Evolutionary conservation across 1,140 invertebrate species (phyloP), one percentile per base, ranked within the genome.

Genomic region (Schlechtendalia chinensis): DNA sequence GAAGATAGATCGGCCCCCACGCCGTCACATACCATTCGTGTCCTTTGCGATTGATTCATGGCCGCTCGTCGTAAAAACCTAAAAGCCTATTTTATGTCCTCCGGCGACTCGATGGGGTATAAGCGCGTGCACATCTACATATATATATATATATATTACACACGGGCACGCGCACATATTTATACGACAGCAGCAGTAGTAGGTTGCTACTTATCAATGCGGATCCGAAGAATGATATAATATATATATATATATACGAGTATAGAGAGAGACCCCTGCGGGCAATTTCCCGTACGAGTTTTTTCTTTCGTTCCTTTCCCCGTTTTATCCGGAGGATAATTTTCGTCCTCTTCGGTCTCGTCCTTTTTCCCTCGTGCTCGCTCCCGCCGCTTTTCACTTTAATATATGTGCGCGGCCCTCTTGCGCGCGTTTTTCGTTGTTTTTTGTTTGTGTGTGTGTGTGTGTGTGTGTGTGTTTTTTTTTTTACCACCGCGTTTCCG

Each of bases 31-130:
- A 39, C 8, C 8, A 39, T 39, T 39, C 16, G 32, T 12, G 54
- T 54, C 32, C 24, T 39, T 39, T 22, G 72, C 29, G 58, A 75
- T 75, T 75, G 72, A 75, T 75, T 75, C 72, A 58, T 58, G 71
- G 24, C 47, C 69, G 50, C 16, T 29, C 17, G 65, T 69, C 22
- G 16, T 54, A 54, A 72, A 72, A 39, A 32, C 17, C 65, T 72
- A 72, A 72, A 72, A 72, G 50, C 47, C 24, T 54, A 54, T 75
- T 56, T 75, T 56, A 58, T 29, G n/a, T 58, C 72, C 72, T 8
- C 29, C 5, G 58, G n/a, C 11, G 54, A 75, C 29, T 22, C 8
- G 29, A 39, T 12, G 32, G 53, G 19, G n/a, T 39, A 39, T 39
- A 8, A 4, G n/a, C n/a, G n/a, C n/a, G n/a, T n/a, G n/a, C n/a